A percentile compares a stretch with the other conserved stretches of the same genome.
Evolutionary conservation across 1,140 invertebrate genomes (phyloP).

Genomic region (Prorops nasuta): DNA sequence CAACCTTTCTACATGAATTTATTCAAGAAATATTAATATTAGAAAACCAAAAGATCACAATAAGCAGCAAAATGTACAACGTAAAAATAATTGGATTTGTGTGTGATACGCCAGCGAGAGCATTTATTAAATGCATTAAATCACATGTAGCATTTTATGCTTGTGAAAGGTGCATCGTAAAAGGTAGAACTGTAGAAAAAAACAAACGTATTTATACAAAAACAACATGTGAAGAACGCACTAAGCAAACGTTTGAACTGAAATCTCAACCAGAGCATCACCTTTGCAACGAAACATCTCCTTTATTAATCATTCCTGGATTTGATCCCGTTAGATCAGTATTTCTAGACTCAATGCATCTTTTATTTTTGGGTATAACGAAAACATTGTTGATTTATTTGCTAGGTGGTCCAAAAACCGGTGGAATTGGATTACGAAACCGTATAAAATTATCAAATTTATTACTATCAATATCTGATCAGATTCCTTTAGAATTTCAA

Average conservation of each 20-base stretch:
- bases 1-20: not conserved
- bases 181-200: not conserved
- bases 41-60: not conserved
- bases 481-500: conserved; percentile 16
- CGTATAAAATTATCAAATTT: conserved; percentile 1
- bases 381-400: not conserved
- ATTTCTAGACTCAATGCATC: not conserved
- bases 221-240: not conserved
- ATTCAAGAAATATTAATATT: not conserved
- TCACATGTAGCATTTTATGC: not conserved
- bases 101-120: too few species aligned
- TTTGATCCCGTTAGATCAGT: not conserved
- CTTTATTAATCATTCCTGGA: not conserved
- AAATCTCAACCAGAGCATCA: not conserved
- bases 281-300: not conserved
- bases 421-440: not conserved
- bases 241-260: not conserved
- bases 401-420: not conserved
- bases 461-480: not conserved
- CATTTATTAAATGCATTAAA: not conserved
- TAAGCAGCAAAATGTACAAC: not conserved
- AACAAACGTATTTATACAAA: not conserved
- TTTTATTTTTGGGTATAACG: not conserved
- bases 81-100: not conserved
- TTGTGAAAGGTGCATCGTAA: too few species aligned